Evolutionary conservation across 2,113 vertebrate species (phyloP).

Genomic region (Percina caprodes): DNA sequence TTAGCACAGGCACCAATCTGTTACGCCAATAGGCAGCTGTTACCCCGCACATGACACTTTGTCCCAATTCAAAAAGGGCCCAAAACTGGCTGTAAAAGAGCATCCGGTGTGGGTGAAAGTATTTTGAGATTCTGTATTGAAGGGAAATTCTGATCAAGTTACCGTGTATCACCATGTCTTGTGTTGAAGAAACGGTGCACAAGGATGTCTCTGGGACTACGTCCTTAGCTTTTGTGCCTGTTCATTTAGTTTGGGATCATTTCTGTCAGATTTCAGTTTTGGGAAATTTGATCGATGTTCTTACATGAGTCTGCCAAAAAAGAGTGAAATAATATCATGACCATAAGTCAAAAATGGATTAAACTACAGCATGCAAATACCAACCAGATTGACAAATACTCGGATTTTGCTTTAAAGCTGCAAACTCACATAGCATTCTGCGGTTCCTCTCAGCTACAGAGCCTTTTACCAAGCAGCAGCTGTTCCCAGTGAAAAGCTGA

Average conservation of each 20-base stretch:
- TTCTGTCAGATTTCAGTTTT: neutral
- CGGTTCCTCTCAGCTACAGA: too few relatives aligned
- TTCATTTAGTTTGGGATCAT: neutral
- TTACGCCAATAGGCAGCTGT: constrained; percentile 74
- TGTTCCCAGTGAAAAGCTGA: too few relatives aligned
- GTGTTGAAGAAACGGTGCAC: neutral
- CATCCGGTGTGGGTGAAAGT: neutral
- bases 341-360: too few relatives aligned
- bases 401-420: too few relatives aligned
- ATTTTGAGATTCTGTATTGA: neutral
- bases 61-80: constrained; percentile 7
- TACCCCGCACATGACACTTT: constrained; percentile 61
- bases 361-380: too few relatives aligned
- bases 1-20: constrained; percentile 77
- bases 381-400: too few relatives aligned
- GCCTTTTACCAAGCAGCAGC: too few relatives aligned
- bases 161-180: neutral
- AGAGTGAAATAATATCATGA: too few relatives aligned
- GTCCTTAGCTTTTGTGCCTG: too few relatives aligned
- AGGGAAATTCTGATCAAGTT: too few relatives aligned
- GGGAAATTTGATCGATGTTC: neutral
- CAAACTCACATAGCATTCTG: too few relatives aligned
- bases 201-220: neutral
- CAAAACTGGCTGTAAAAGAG: constrained; percentile 36
- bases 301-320: neutral